These are phyloP conservation scores for Drosophila kanekoi DNA, from an alignment of 2,888 invertebrate species.

Conservation along the genomic window DNA sequence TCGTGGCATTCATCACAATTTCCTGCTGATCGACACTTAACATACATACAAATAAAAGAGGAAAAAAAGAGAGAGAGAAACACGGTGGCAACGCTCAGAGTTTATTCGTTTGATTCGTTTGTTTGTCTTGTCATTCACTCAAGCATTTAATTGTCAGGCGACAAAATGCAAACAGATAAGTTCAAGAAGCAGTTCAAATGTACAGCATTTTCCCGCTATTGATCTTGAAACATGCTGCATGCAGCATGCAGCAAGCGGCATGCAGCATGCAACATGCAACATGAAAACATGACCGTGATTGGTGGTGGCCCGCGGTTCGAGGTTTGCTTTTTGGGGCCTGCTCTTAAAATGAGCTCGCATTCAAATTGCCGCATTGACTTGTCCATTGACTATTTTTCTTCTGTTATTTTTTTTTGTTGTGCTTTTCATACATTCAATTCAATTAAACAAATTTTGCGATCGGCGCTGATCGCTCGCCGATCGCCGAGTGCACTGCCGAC, in stretches of 20 bases:
- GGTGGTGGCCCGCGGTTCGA: conserved; percentile 39
- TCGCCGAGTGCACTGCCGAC: conserved; percentile 60
- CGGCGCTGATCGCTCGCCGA: conserved; percentile 58
- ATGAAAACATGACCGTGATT: conserved; percentile 65
- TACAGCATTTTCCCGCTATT: conserved; percentile 62
- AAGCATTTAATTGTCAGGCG: conserved; percentile 78
- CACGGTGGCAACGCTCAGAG: conserved; percentile 31
- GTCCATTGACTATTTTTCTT: conserved; percentile 61
- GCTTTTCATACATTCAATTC: conserved; percentile 73
- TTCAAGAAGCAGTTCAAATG: conserved; percentile 63
- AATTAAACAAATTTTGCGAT: conserved; percentile 73
- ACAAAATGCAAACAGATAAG: conserved; percentile 79
- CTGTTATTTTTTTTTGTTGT: conserved; percentile 4
- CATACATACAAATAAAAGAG: conserved; percentile 11
- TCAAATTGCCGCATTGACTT: conserved; percentile 76
- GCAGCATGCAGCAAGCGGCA: conserved; percentile 43
- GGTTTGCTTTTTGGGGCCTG: conserved; percentile 28
- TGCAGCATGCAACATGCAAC: conserved; percentile 53
- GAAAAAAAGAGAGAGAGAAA: neutral
- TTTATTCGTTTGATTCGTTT: conserved; percentile 30
- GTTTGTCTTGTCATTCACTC: conserved; percentile 75
- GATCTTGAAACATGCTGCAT: conserved; percentile 60
- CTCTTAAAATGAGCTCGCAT: conserved; percentile 74
- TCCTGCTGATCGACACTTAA: conserved; percentile 71
- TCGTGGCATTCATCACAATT: conserved; percentile 63